These are phyloP conservation scores for Seira ritae DNA, from an alignment of 2,888 invertebrate genomes.

Conservation along the genomic window DNA sequence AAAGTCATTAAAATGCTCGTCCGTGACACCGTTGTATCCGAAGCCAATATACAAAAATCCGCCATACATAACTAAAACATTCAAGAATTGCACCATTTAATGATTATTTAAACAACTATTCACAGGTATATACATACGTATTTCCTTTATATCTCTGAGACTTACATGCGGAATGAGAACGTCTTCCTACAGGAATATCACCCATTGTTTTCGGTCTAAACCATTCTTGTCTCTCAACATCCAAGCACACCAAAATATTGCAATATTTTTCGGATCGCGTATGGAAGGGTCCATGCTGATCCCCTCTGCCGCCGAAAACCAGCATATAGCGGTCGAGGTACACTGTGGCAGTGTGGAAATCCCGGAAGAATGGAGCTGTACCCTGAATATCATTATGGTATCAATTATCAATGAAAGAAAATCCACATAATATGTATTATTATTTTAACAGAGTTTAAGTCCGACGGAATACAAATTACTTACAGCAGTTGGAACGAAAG, in stretches of 20 bases:
- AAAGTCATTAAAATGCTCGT: constrained; percentile 90
- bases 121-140: neutral
- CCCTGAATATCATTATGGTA: no score
- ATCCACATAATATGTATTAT: no score
- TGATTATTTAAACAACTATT: neutral
- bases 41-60: constrained; percentile 91
- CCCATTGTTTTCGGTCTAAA: constrained; percentile 80
- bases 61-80: constrained; percentile 84
- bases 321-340: constrained; percentile 86
- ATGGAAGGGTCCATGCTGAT: constrained; percentile 81
- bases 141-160: constrained; percentile 36
- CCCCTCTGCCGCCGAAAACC: constrained; percentile 92
- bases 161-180: constrained; percentile 95
- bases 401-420: no score
- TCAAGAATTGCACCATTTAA: constrained; percentile 26
- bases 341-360: constrained; percentile 92
- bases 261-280: constrained; percentile 86
- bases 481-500: constrained; percentile 75
- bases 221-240: constrained; percentile 85
- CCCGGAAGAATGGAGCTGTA: constrained; percentile 84
- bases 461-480: no score
- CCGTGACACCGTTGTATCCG: constrained; percentile 87
- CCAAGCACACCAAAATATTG: constrained; percentile 81
- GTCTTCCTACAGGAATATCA: constrained; percentile 83
- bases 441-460: neutral